Evolutionary conservation across 64 coral and sea anemone genomes (phyloP).

Genomic region (Platygyra sinensis): DNA sequence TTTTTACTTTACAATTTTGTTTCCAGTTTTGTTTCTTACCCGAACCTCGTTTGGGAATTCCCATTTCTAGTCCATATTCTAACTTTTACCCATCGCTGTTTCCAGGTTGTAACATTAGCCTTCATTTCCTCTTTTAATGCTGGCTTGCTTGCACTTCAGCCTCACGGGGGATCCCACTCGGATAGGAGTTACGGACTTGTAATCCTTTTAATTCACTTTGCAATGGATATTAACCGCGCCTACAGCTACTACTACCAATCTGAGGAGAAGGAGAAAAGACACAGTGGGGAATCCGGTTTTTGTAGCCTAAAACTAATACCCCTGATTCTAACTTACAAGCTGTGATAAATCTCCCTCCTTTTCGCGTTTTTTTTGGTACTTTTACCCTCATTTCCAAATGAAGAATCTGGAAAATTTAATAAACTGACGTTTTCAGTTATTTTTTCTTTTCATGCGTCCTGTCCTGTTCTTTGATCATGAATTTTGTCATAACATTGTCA

Average conservation of each 20-base stretch:
- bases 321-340: no score
- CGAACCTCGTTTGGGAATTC: not conserved
- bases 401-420: no score
- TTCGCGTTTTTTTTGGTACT: no score
- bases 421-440: no score
- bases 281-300: not conserved
- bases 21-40: not conserved
- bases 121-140: not conserved
- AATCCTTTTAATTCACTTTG: constrained; percentile 30
- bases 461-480: no score
- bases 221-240: constrained; percentile 2
- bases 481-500: no score
- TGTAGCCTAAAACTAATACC: no score
- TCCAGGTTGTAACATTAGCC: not conserved
- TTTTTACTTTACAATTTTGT: not conserved
- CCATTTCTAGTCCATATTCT: not conserved
- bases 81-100: not conserved
- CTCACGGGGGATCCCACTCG: constrained; percentile 8
- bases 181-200: constrained; percentile 31
- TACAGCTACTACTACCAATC: not conserved
- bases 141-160: constrained; percentile 20
- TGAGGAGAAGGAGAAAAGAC: not conserved
- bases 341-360: no score
- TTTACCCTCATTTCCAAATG: no score
- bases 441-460: no score